A percentile compares a stretch with the other conserved stretches of the same genome.
Conservation (phyloP, 1,140 invertebrate species). For the Hyphantria cunea region DNA sequence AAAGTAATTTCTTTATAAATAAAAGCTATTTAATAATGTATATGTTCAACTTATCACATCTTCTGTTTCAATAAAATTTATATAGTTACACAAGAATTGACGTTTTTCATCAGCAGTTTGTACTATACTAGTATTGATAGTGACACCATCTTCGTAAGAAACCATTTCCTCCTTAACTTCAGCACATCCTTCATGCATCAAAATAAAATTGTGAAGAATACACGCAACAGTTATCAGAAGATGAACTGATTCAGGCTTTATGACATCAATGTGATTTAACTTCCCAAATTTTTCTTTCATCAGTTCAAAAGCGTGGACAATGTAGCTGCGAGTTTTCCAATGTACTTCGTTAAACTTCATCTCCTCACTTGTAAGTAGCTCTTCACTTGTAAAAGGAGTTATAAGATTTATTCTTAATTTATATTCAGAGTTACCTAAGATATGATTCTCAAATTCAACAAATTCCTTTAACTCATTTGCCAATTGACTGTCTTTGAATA, state of each 20-base stretch:
- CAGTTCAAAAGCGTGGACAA: conserved; percentile 67
- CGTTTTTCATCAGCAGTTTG: conserved; percentile 65
- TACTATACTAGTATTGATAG: conserved; percentile 63
- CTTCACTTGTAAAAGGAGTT: conserved; percentile 66
- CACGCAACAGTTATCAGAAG: conserved; percentile 60
- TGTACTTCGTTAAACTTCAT: conserved; percentile 74
- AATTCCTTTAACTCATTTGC: conserved; percentile 62
- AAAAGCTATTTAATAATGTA: too few species aligned
- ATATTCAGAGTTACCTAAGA: conserved; percentile 67
- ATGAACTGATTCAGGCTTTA: conserved; percentile 51
- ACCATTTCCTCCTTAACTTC: conserved; percentile 62
- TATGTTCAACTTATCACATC: neutral
- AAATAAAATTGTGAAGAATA: conserved; percentile 71
- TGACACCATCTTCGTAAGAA: conserved; percentile 59
- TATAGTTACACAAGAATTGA: conserved; percentile 73
- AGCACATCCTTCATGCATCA: conserved; percentile 64
- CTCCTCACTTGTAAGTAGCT: conserved; percentile 64
- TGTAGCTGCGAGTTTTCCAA: conserved; percentile 62
- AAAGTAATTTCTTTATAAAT: too few species aligned
- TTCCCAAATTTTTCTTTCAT: conserved; percentile 64
- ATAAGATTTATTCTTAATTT: conserved; percentile 67
- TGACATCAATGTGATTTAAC: conserved; percentile 63
- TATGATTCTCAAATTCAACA: conserved; percentile 70
- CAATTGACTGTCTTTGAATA: conserved; percentile 65
- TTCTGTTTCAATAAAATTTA: conserved; percentile 62